Evolutionary conservation across 37 sponge, comb jelly and placozoan species (phyloP).

Genomic region (Haliclona indistincta): DNA sequence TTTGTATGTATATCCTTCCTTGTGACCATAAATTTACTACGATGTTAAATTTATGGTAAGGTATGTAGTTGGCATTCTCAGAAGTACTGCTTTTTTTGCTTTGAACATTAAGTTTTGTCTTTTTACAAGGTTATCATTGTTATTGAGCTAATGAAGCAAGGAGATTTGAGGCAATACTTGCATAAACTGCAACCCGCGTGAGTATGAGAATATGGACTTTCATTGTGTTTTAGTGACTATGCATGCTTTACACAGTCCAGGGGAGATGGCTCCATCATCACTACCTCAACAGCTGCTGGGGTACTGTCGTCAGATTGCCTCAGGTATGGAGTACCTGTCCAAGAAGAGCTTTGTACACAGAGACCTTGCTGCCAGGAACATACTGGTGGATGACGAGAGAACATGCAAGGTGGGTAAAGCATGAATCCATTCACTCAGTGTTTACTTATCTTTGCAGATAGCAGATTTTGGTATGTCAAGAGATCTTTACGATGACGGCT

Average conservation of each 20-base stretch:
- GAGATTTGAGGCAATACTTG: slow-evolving; percentile 43
- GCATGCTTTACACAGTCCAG: neutral
- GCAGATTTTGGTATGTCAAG: slow-evolving; percentile 72
- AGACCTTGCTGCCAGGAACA: slow-evolving; percentile 74
- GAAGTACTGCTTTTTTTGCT: no score
- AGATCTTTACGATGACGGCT: slow-evolving; percentile 28
- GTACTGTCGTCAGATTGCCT: slow-evolving; percentile 57
- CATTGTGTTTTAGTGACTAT: neutral
- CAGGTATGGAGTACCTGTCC: slow-evolving; percentile 65
- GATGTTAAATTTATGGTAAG: no score
- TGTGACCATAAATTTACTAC: no score
- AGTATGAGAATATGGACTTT: neutral
- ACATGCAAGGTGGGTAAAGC: slow-evolving; percentile 44
- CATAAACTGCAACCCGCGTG: slow-evolving; percentile 8
- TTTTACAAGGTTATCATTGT: slow-evolving; percentile 45
- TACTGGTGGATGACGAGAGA: slow-evolving; percentile 48
- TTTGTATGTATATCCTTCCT: no score
- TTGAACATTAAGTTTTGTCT: no score
- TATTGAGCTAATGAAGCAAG: slow-evolving; percentile 49
- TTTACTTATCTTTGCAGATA: slow-evolving; percentile 25
- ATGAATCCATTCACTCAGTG: neutral
- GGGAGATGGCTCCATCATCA: neutral
- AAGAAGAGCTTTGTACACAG: slow-evolving; percentile 65
- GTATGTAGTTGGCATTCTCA: no score
- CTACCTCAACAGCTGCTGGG: slow-evolving; percentile 1